A percentile compares a stretch with the other conserved stretches of the same genome.
Evolutionary conservation across 2,888 invertebrate species (phyloP).

Genomic region (Sussaba pulchella): DNA sequence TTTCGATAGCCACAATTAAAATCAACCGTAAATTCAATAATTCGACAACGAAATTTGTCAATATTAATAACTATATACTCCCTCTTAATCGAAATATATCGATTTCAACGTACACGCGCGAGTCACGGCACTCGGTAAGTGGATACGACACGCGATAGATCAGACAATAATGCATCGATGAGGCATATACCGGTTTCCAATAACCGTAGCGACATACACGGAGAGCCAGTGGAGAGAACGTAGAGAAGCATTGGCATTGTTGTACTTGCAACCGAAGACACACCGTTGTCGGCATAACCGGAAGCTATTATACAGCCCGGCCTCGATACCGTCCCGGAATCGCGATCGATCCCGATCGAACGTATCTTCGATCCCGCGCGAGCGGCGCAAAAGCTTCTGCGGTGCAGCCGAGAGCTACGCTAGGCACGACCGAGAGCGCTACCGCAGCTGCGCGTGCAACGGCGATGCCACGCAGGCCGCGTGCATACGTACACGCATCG

Average conservation of each 20-base stretch:
- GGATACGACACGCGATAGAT: conserved; percentile 13
- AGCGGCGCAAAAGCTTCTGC: neutral
- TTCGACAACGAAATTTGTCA: too few species aligned
- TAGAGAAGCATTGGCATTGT: conserved; percentile 26
- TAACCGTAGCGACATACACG: neutral
- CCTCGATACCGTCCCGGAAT: conserved; percentile 42
- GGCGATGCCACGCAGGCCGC: neutral
- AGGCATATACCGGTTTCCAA: neutral
- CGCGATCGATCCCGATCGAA: conserved; percentile 52
- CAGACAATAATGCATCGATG: conserved; percentile 17
- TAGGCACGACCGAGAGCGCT: neutral
- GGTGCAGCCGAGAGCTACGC: neutral
- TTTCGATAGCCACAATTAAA: too few species aligned
- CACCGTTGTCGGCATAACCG: conserved; percentile 23
- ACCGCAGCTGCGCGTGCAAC: conserved; percentile 31
- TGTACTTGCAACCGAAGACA: conserved; percentile 33
- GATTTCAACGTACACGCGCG: neutral
- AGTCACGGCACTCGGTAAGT: neutral
- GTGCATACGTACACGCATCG: conserved; percentile 32
- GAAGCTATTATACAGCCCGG: conserved; percentile 51
- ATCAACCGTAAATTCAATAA: too few species aligned
- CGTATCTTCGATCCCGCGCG: conserved; percentile 3
- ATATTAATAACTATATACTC: too few species aligned
- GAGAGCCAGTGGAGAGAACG: neutral
- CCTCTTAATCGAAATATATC: neutral